Percentiles rank a stretch among this genome's conserved stretches.
Evolutionary conservation across 2,113 vertebrate species (phyloP).

Genomic region (Leiothrix lutea): DNA sequence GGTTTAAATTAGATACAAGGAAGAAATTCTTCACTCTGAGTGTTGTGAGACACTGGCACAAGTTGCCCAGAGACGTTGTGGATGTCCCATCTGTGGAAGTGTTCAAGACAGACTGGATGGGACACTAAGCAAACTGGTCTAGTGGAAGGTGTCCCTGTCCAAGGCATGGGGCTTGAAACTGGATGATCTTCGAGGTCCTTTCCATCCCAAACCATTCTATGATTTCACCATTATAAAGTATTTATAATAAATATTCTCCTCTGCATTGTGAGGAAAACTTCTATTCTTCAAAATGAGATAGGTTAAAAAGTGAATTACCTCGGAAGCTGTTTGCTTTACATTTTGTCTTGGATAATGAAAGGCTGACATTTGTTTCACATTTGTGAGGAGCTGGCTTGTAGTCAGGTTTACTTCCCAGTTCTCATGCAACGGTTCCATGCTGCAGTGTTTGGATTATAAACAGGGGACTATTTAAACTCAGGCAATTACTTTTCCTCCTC

Average conservation of each 20-base stretch:
- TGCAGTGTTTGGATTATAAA: constrained; percentile 34
- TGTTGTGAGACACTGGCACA: not conserved
- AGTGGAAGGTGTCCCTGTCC: not conserved
- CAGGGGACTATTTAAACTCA: constrained; percentile 58
- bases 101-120: not conserved
- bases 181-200: not conserved
- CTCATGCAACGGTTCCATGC: constrained; percentile 28
- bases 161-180: not conserved
- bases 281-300: not conserved
- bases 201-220: not conserved
- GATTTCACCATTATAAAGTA: not conserved
- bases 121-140: not conserved
- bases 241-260: not conserved
- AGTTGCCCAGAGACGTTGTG: not conserved
- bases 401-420: constrained; percentile 49
- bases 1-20: not conserved
- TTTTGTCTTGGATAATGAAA: not conserved
- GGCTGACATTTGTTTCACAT: constrained; percentile 61
- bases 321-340: not conserved
- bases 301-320: not conserved
- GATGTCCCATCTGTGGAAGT: not conserved
- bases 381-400: constrained; percentile 29
- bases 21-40: not conserved
- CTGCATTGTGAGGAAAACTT: not conserved
- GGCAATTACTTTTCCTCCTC: constrained; percentile 39